phyloP scores from a whole-genome alignment of 2,797 vertebrate genomes.

The Gymnopithys bicolor region DNA sequence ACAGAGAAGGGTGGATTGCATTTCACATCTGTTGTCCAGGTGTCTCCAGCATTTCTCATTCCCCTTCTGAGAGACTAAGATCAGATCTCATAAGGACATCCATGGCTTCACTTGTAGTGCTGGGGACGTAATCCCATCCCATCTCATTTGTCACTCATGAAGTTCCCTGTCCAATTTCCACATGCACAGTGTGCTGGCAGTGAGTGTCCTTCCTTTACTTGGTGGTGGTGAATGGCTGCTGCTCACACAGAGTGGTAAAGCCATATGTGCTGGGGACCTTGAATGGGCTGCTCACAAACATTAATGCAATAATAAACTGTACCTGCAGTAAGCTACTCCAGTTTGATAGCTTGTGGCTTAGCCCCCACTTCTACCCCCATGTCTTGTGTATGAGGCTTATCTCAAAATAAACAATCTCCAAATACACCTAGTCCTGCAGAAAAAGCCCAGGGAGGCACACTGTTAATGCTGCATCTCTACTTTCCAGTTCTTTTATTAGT shows the following conservation, averaged over 20 bases:
- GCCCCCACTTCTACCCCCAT: not conserved
- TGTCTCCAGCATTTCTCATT: not conserved
- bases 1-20: not conserved
- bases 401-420: not conserved
- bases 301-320: no score
- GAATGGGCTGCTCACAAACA: not conserved
- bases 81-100: not conserved
- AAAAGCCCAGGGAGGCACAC: not conserved
- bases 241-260: not conserved
- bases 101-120: not conserved
- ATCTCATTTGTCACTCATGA: not conserved
- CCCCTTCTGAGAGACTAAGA: not conserved
- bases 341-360: not conserved
- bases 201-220: not conserved
- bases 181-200: accelerated
- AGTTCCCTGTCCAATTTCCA: not conserved
- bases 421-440: not conserved
- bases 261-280: not conserved
- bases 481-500: not conserved
- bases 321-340: not conserved
- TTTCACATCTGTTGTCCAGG: constrained; percentile 38
- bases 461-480: not conserved
- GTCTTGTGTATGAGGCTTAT: not conserved
- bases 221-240: not conserved
- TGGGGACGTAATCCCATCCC: not conserved